These are phyloP conservation scores for Meloidogyne floridensis DNA, from an alignment of 1,140 invertebrate species.

Conservation along the genomic window DNA sequence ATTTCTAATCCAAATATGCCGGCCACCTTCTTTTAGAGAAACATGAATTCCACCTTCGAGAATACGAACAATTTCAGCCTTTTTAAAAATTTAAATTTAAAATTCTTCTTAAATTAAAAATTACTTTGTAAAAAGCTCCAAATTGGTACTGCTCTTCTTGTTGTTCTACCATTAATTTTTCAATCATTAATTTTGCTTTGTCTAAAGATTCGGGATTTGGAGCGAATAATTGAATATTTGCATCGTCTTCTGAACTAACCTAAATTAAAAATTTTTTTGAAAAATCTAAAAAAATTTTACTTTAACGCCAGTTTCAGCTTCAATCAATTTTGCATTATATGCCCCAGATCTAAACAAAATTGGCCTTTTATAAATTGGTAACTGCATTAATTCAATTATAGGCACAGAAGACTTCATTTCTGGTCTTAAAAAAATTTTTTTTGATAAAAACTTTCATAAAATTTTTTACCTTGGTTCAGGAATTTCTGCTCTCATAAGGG, in stretches of 20 bases:
- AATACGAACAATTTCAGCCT: slow-evolving; percentile 84
- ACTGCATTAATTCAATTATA: slow-evolving; percentile 77
- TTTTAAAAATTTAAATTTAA: not conserved
- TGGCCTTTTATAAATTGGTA: slow-evolving; percentile 80
- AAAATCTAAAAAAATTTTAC: slow-evolving; percentile 24
- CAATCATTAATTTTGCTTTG: slow-evolving; percentile 83
- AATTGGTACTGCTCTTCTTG: slow-evolving; percentile 77
- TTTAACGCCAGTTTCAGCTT: slow-evolving; percentile 71
- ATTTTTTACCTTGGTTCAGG: slow-evolving; percentile 54
- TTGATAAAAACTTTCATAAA: not conserved
- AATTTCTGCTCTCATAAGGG: slow-evolving; percentile 50
- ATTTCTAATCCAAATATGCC: slow-evolving; percentile 84
- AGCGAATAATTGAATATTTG: slow-evolving; percentile 80
- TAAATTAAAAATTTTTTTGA: slow-evolving; percentile 58
- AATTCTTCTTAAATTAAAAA: not conserved
- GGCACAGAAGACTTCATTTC: slow-evolving; percentile 82
- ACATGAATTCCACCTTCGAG: slow-evolving; percentile 83
- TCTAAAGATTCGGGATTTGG: slow-evolving; percentile 83
- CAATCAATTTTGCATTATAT: slow-evolving; percentile 78
- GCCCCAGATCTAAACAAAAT: slow-evolving; percentile 83
- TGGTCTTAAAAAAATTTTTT: slow-evolving; percentile 44
- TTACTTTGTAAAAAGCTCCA: slow-evolving; percentile 81
- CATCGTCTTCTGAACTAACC: slow-evolving; percentile 78
- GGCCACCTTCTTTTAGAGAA: slow-evolving; percentile 80
- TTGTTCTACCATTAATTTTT: slow-evolving; percentile 73